A percentile compares a stretch with the other conserved stretches of the same genome.
Conservation (phyloP, 2,888 invertebrate genomes). For the Argyresthia albistria region DNA sequence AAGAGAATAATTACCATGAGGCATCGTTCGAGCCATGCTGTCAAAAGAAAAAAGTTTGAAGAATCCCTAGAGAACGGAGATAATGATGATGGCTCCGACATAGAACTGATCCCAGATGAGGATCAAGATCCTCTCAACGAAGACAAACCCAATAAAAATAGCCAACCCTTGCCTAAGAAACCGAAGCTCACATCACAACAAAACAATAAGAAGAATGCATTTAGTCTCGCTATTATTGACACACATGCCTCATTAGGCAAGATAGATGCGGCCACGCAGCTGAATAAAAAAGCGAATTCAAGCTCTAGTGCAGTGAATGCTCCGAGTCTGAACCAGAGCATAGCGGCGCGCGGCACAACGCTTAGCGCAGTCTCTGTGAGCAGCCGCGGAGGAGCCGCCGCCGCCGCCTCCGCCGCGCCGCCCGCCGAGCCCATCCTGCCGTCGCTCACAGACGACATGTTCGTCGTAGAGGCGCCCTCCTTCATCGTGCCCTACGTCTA, state of each 20-base stretch:
- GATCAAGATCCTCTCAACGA: conserved; percentile 14
- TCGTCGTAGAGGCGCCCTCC: conserved; percentile 92
- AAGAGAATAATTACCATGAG: not conserved
- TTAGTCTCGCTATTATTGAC: conserved; percentile 84
- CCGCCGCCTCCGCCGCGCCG: no score
- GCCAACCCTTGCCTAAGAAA: conserved; percentile 69
- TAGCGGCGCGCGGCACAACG: conserved; percentile 69
- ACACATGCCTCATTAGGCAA: conserved; percentile 80
- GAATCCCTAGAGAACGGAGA: conserved; percentile 43
- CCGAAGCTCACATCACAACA: conserved; percentile 9
- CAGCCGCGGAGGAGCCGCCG: no score
- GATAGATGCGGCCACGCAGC: conserved; percentile 68
- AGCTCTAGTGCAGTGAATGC: conserved; percentile 29
- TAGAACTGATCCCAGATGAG: conserved; percentile 75
- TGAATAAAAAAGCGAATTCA: conserved; percentile 26
- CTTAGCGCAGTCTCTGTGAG: conserved; percentile 51
- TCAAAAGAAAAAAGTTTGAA: conserved; percentile 68
- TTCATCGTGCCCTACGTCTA: conserved; percentile 95
- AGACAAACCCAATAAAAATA: conserved; percentile 69
- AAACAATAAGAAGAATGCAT: conserved; percentile 74
- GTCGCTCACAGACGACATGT: conserved; percentile 92
- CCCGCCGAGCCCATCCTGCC: conserved; percentile 81
- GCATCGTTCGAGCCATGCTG: not conserved
- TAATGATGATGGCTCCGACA: conserved; percentile 74
- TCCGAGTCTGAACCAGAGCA: conserved; percentile 57